Conservation (phyloP, 2,888 invertebrate genomes). For the Micropterix aruncella region DNA sequence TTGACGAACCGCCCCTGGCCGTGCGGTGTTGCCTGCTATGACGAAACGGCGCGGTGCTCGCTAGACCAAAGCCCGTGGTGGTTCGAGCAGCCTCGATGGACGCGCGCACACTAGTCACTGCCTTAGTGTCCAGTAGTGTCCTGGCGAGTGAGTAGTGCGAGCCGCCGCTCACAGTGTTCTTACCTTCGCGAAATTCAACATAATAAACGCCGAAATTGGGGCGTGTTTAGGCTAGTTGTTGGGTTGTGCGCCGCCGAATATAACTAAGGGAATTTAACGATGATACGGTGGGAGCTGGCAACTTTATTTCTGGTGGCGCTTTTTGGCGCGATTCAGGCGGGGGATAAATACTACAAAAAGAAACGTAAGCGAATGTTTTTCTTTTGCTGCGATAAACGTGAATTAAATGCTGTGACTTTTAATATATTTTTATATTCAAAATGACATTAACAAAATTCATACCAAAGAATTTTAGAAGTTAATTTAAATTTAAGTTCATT, state of each 20-base stretch:
- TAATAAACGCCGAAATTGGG: neutral
- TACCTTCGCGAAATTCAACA: neutral
- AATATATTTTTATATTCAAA: too few species aligned
- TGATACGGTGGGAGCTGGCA: neutral
- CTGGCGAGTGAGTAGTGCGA: neutral
- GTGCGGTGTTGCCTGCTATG: neutral
- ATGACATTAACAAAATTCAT: too few species aligned
- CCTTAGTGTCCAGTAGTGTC: neutral
- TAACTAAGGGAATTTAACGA: neutral
- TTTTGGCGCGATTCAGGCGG: slow-evolving; percentile 1
- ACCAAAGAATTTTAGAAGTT: too few species aligned
- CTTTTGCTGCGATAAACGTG: too few species aligned
- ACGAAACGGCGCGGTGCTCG: neutral
- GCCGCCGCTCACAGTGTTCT: neutral
- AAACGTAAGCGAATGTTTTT: slow-evolving; percentile 14
- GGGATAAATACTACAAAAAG: slow-evolving; percentile 10
- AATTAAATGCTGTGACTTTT: too few species aligned
- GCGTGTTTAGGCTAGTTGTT: neutral
- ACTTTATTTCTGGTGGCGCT: neutral
- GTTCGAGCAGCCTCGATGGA: neutral
- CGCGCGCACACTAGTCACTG: neutral
- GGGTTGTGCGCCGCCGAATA: neutral
- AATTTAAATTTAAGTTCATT: too few species aligned
- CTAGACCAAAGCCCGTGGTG: neutral
- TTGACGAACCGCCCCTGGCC: neutral